Evolutionary conservation across 2,113 vertebrate genomes (phyloP), one percentile per base, ranked within the genome.

Genomic region (Ictalurus punctatus): DNA sequence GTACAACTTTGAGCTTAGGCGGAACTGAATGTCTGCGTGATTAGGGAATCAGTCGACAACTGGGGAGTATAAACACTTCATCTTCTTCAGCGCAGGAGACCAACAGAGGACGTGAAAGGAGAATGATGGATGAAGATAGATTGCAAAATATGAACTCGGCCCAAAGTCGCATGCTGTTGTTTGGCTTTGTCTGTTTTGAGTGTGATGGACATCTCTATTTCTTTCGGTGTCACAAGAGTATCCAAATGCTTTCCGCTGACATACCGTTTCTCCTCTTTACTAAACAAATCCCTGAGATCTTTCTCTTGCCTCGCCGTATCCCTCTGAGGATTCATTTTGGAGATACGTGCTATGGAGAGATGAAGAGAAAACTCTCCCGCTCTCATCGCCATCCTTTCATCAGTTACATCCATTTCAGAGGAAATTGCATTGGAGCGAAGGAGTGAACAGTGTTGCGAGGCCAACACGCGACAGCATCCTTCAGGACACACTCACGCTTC

Each of bases 331-430:
- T 86, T 91, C 63, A 89, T 91, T 93, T 91, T 76, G 89, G 73
- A 88, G 52, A 87, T 40, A 90, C 88, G 91, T 81, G 27, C 78
- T 81, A 9, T 9, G 54, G 30, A 40, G 52, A 27, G 67, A 76
- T 27, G 4, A 4, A 86, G 89, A 80, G 86, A 44, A 86, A 58
- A 90, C 89, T 87, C 21, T 63, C 54, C 61, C 23, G 85, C 86
- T 86, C 85, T 65, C 73, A 34, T 67, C 44, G 34, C 89, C 84
- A 84, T 88, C 90, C 87, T 91, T 91, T 82, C 91, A 91, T 92
- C 79, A 92, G 92, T 91, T 90, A 48, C 78, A 67, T 87, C 92
- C 90, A 79, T 86, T 91, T 92, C 83, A 90, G 91, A 91, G 92
- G 90, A 94, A 93, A 93, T 92, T 92, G 89, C 89, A 74, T 63